phyloP scores from a whole-genome alignment of 2,888 invertebrate genomes.

The Stenolophus ochropezus region DNA sequence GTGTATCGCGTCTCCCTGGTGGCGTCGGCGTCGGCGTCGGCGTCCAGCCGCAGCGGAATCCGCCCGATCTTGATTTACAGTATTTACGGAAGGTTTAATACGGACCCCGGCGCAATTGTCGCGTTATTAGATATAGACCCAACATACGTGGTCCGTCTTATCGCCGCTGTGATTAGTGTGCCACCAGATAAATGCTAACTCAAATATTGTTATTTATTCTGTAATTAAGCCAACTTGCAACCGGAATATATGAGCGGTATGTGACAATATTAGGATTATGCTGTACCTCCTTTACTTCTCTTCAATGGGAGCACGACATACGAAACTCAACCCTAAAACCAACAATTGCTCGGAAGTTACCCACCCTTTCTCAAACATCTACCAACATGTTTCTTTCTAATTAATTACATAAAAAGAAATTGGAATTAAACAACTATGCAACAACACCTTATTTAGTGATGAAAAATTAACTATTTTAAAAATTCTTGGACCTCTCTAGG shows the following conservation, averaged over 20 bases:
- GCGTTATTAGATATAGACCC: conserved; percentile 47
- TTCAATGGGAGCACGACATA: no score
- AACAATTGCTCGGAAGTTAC: no score
- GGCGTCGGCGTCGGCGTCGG: conserved; percentile 1
- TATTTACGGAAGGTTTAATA: conserved; percentile 60
- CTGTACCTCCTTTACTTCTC: no score
- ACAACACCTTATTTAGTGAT: no score
- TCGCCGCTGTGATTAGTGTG: conserved; percentile 36
- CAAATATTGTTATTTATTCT: conserved; percentile 50
- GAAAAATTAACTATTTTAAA: no score
- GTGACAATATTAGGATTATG: not conserved
- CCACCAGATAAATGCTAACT: conserved; percentile 32
- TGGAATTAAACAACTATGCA: no score
- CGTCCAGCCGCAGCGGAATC: conserved; percentile 40
- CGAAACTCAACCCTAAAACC: no score
- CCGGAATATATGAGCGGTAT: not conserved
- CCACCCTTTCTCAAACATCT: no score
- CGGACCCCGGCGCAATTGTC: conserved; percentile 47
- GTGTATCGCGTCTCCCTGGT: conserved; percentile 25
- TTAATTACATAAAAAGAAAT: no score
- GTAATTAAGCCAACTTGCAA: conserved; percentile 22
- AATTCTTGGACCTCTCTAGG: no score
- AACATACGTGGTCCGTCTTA: conserved; percentile 19
- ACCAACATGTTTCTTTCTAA: no score
- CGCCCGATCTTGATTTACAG: conserved; percentile 59